Evolutionary conservation across 2,113 vertebrate genomes (phyloP), one percentile per base, ranked within the genome.

Genomic region (Myxocyprinus asiaticus): DNA sequence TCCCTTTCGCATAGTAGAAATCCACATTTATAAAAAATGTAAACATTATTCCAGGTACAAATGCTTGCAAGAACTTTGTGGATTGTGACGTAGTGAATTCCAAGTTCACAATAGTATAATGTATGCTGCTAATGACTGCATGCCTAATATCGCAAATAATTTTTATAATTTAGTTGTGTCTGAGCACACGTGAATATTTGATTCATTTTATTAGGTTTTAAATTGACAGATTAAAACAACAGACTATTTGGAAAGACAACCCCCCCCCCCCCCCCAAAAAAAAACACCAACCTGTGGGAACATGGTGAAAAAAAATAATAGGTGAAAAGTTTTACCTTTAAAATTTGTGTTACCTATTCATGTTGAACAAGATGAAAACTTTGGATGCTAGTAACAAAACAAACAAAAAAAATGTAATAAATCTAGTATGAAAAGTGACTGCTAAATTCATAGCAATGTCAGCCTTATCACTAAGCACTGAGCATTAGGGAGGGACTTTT

Each of bases 11-110:
- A 76, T 56, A 70, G 64, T 76, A 70, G 53, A 79, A 61, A 50
- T 64, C 17, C 48, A 62, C 42, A 44, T 58, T 17, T 44, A 67
- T 69, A 73, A 67, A 71, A 69, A 81, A 78, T 84, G 82, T 81
- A 84, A 81, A 84, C 82, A 84, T 81, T 64, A 17, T 44, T 47
- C 53, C 69, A 67, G 50, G 73, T 81, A 84, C 82, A 81, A 84
- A 81, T 78, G 76, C 63, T 67, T 58, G 82, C 72, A 55, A 50
- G 73, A 67, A 17, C 67, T 67, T 33, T 33, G 22, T 33, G 22
- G 22, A 1, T 33, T 42, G 5, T 47, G 53, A 75, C 14, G 15
- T 17, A 48, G 15, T 14, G 44, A 42, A 8, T 48, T 59, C 5
- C 42, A 0, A 15, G 42, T 1, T 33, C 3, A 33, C 22, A 33